Base-by-base conservation (phyloP, 2,797 vertebrate species). In the Buceros bicornis region DNA sequence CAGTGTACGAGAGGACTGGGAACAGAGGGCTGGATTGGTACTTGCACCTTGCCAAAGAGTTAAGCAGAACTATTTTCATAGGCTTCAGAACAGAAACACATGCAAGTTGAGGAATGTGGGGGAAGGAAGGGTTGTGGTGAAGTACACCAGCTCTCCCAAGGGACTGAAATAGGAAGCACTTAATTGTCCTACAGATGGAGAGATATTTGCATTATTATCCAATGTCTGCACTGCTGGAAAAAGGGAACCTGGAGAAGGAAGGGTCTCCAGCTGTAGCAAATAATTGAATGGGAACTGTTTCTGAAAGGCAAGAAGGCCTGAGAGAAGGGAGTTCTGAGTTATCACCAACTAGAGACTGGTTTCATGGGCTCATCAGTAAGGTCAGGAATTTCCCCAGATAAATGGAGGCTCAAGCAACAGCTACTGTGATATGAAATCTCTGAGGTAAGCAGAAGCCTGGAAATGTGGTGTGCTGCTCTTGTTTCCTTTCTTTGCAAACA, bases 401-500 rank as follows among this genome's bases (percentile, higher is more conserved):
- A 87, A 48, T 37, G 86, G 79, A 92, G 60, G 77, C 56, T 87
- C 73, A 62, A 73, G 37, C 73, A 76, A 61, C 33, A 83, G 79
- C 69, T 61, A 18, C 69, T 78, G 87, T 78, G 65, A 71, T 86
- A 53, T 19, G 22, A 65, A 42, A 57, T 70, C 89, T 96, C 76
- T 13, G 77, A 90, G 90, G 90, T 78, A 84, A 93, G 90, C 88
- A 91, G 65, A 48, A 94, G 65, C 54, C 57, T 74, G 73, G 54
- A 76, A 94, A 72, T 88, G 92, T 40, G 56, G 62, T 43, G 47
- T 7, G 6, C 37, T 81, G n/a, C 47, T 82, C 87, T 85, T 87
- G 79, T 72, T 93, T 88, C 86, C 60, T 84, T 69, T 87, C 88
- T 89, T 88, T 79, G 70, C 70, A 87, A 77, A 47, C 84, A 91